Conservation (phyloP, 2,113 vertebrate genomes). For the Apodemus sylvaticus region DNA sequence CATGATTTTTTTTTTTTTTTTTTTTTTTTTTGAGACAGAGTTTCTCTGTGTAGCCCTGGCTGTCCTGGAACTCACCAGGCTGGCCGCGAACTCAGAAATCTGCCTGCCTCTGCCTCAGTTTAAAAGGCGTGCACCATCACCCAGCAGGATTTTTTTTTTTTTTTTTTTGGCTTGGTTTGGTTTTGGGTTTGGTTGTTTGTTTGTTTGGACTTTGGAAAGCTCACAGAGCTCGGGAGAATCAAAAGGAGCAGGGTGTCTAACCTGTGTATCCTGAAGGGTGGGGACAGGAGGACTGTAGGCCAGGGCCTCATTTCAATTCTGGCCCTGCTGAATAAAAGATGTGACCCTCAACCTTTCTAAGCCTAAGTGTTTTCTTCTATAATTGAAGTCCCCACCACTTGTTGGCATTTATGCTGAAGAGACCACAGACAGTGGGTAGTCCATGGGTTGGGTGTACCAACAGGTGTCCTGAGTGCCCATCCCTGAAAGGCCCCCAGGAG, state of each 20-base stretch:
- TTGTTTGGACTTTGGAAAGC: not conserved
- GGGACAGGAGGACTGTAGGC: too few species aligned
- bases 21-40: not conserved
- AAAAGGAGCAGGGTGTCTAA: not conserved
- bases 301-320: not conserved
- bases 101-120: too few species aligned
- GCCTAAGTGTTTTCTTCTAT: too few species aligned
- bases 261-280: not conserved
- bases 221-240: not conserved
- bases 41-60: too few species aligned
- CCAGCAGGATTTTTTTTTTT: too few species aligned
- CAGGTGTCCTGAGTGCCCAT: not conserved
- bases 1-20: not conserved
- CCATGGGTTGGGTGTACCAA: not conserved
- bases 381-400: accelerated
- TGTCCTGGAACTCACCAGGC: too few species aligned
- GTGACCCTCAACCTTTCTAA: too few species aligned
- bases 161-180: not conserved
- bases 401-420: not conserved
- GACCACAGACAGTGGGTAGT: too few species aligned
- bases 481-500: not conserved
- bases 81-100: too few species aligned
- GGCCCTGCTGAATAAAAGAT: not conserved
- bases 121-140: too few species aligned
- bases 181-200: not conserved